A percentile compares a stretch with the other conserved stretches of the same genome.
Evolutionary conservation across 1,140 invertebrate species (phyloP).

Genomic region (Rhopalosiphum padi): DNA sequence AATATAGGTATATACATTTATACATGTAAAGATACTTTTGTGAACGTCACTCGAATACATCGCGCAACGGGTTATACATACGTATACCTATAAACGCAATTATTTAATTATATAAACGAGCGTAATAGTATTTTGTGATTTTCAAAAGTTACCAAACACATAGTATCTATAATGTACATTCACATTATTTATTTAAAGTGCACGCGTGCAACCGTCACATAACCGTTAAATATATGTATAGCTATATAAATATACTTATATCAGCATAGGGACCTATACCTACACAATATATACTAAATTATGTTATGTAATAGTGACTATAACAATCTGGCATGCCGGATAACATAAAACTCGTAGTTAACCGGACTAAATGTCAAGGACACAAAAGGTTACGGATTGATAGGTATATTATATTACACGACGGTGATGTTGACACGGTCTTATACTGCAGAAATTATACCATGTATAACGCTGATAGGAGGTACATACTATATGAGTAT

Average conservation of each 20-base stretch:
- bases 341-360: background rate
- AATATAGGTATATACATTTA: background rate
- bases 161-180: background rate
- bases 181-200: constrained; percentile 7
- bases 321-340: constrained; percentile 1
- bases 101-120: constrained; percentile 13
- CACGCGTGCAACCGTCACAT: background rate
- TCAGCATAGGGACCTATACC: background rate
- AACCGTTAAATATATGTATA: background rate
- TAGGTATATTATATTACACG: background rate
- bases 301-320: background rate
- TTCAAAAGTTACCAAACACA: background rate
- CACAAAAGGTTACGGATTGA: background rate
- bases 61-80: background rate
- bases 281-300: no score
- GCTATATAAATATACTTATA: background rate
- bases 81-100: background rate
- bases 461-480: background rate
- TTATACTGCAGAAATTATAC: background rate
- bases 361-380: background rate
- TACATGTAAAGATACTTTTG: background rate
- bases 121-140: constrained; percentile 23
- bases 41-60: background rate
- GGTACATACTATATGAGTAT: background rate
- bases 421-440: background rate